phyloP scores from a whole-genome alignment of 2,113 vertebrate species.

The Brachyistius frenatus region DNA sequence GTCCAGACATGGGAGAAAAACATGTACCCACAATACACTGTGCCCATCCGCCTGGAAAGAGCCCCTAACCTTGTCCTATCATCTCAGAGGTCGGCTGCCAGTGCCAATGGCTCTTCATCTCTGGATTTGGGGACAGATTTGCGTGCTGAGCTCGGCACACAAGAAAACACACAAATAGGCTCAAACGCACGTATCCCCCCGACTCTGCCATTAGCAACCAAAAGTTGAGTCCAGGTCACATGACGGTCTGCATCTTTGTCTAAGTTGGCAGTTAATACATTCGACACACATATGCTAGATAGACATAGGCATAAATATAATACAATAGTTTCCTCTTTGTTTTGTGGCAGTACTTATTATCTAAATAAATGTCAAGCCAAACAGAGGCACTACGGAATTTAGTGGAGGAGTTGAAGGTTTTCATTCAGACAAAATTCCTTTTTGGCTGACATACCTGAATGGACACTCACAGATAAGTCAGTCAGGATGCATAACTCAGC shows the following conservation, averaged over 20 bases:
- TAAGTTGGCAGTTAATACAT: background rate
- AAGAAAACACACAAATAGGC: constrained; percentile 1
- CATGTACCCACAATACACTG: constrained; percentile 62
- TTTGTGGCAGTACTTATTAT: background rate
- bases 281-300: background rate
- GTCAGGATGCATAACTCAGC: constrained; percentile 34
- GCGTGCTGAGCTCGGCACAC: constrained; percentile 10
- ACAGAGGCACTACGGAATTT: background rate
- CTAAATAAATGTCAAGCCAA: background rate
- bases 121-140: constrained; percentile 34
- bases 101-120: constrained; percentile 47
- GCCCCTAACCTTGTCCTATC: constrained; percentile 63
- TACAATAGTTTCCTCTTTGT: background rate
- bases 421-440: background rate
- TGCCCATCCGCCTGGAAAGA: constrained; percentile 56
- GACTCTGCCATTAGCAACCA: background rate
- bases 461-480: constrained; percentile 1
- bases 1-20: constrained; percentile 69
- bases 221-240: constrained; percentile 28
- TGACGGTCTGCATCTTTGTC: background rate
- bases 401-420: background rate
- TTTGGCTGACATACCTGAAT: constrained; percentile 10
- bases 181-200: background rate
- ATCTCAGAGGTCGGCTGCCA: constrained; percentile 59
- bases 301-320: background rate